phyloP scores from a whole-genome alignment of 2,888 invertebrate species.

The Venustoraphidia nigricollis region DNA sequence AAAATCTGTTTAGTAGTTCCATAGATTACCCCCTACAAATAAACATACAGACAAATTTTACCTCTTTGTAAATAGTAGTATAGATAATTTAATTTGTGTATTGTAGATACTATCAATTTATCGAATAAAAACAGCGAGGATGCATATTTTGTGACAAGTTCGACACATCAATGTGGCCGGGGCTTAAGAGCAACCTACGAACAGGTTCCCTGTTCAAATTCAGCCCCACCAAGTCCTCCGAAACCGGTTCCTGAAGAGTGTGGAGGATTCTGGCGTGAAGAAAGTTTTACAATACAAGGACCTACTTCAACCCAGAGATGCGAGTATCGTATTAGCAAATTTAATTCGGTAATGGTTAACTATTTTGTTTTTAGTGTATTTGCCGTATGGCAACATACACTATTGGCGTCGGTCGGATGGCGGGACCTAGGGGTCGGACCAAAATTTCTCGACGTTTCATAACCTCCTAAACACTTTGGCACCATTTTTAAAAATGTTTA shows the following conservation, averaged over 20 bases:
- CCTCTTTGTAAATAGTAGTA: too few species aligned
- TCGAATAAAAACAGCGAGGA: slow-evolving; percentile 20
- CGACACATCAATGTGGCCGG: slow-evolving; percentile 21
- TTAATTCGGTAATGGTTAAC: slow-evolving; percentile 2
- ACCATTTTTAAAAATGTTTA: too few species aligned
- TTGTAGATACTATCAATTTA: slow-evolving; percentile 23
- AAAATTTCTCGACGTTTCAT: too few species aligned
- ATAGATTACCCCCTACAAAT: too few species aligned
- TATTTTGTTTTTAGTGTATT: not conserved
- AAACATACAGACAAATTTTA: too few species aligned
- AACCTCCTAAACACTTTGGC: too few species aligned
- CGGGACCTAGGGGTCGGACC: too few species aligned
- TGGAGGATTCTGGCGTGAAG: slow-evolving; percentile 15
- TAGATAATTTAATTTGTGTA: not conserved
- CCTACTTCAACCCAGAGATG: slow-evolving; percentile 3
- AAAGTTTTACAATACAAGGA: slow-evolving; percentile 18
- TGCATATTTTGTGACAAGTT: slow-evolving; percentile 23
- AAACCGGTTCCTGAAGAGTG: slow-evolving; percentile 12
- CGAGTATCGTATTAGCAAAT: slow-evolving; percentile 5
- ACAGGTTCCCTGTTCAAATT: slow-evolving; percentile 22
- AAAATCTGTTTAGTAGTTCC: too few species aligned
- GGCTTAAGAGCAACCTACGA: slow-evolving; percentile 29
- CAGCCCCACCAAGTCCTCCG: slow-evolving; percentile 9
- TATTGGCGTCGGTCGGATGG: too few species aligned
- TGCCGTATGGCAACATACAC: too few species aligned